Conservation (phyloP, 2,113 vertebrate species). For the Actenoides hombroni region DNA sequence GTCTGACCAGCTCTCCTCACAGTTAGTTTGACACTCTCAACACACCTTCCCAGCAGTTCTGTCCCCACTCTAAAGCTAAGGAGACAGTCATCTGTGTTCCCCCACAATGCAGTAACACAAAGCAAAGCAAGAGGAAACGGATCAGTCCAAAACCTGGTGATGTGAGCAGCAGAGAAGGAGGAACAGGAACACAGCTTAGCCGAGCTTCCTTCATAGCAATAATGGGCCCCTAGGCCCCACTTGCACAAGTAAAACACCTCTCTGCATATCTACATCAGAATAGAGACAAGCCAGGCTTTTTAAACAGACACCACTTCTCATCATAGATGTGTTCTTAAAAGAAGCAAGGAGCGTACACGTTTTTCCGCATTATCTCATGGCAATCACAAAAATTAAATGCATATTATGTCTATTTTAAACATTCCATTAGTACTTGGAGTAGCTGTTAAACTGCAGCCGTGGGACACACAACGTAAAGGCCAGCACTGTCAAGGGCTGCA, state of each 20-base stretch:
- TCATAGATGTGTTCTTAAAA: background rate
- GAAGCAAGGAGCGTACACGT: background rate
- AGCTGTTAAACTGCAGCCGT: background rate
- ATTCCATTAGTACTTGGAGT: background rate
- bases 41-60: fast-evolving
- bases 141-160: background rate
- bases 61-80: background rate
- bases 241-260: background rate
- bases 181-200: background rate
- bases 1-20: background rate
- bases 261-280: background rate
- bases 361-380: background rate
- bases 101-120: background rate
- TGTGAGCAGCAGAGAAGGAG: background rate
- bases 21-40: background rate
- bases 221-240: fast-evolving
- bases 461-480: background rate
- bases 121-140: background rate
- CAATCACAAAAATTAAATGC: background rate
- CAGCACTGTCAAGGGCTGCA: background rate
- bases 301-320: background rate
- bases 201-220: fast-evolving
- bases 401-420: background rate
- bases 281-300: background rate
- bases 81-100: background rate